Conservation (phyloP, 2,113 vertebrate species). For the Galbula dea region DNA sequence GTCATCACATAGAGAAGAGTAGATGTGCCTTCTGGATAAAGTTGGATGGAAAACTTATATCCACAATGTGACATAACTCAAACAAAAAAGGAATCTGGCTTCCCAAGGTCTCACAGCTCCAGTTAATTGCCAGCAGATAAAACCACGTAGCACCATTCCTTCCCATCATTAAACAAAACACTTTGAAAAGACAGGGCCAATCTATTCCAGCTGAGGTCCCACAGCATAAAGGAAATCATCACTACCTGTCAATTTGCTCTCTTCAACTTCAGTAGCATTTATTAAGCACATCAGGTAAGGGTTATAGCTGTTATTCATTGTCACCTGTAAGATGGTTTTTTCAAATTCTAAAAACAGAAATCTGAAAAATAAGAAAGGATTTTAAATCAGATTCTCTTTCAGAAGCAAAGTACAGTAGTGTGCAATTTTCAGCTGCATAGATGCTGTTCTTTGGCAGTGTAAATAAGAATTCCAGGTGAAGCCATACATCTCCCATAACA, state of each 20-base stretch:
- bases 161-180: not conserved
- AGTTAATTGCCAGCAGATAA: not conserved
- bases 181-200: not conserved
- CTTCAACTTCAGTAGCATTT: slow-evolving; percentile 52
- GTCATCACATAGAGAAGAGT: not conserved
- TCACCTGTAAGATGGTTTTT: slow-evolving; percentile 64
- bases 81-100: not conserved
- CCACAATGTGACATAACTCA: not conserved
- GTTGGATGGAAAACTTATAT: not conserved
- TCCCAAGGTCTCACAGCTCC: not conserved
- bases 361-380: slow-evolving; percentile 61
- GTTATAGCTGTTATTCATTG: slow-evolving; percentile 56
- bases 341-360: slow-evolving; percentile 74
- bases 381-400: not conserved
- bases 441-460: not conserved
- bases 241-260: slow-evolving; percentile 69
- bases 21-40: not conserved
- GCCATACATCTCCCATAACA: not conserved
- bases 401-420: not conserved
- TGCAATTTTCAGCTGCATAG: not conserved
- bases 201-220: not conserved
- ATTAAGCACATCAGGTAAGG: slow-evolving; percentile 74
- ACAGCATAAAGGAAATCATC: not conserved
- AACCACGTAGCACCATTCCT: not conserved
- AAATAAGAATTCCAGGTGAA: slow-evolving; percentile 20